A percentile compares a stretch with the other conserved stretches of the same genome.
These are phyloP conservation scores for Enteromius argenteus DNA, from an alignment of 2,797 vertebrate genomes.

Conservation along the genomic window DNA sequence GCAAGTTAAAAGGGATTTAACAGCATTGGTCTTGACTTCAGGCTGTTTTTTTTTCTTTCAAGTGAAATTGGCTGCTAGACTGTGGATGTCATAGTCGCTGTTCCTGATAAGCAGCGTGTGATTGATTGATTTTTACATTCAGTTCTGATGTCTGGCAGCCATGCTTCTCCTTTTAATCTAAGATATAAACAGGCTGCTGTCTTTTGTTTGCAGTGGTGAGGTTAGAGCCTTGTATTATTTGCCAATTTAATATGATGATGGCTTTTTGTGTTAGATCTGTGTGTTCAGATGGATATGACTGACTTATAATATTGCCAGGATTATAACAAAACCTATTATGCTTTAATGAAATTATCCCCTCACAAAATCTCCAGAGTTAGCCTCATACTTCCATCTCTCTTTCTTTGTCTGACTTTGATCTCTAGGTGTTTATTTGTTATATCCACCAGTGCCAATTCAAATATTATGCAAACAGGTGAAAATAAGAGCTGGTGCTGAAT, in stretches of 20 bases:
- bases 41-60: slow-evolving; percentile 3
- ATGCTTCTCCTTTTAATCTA: slow-evolving; percentile 60
- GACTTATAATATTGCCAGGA: slow-evolving; percentile 60
- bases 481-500: neutral
- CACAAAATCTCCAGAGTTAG: slow-evolving; percentile 7
- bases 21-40: slow-evolving; percentile 21
- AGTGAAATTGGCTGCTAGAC: slow-evolving; percentile 44
- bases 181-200: slow-evolving; percentile 60
- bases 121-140: slow-evolving; percentile 70
- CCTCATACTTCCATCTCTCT: slow-evolving; percentile 1
- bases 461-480: slow-evolving; percentile 24
- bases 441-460: slow-evolving; percentile 22
- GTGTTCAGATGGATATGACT: slow-evolving; percentile 50
- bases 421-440: slow-evolving; percentile 45
- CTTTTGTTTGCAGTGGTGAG: slow-evolving; percentile 58
- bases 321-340: slow-evolving; percentile 63
- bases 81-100: slow-evolving; percentile 40
- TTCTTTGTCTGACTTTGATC: slow-evolving; percentile 29
- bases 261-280: slow-evolving; percentile 43
- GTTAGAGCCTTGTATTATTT: slow-evolving; percentile 59
- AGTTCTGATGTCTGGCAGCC: slow-evolving; percentile 53
- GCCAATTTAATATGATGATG: slow-evolving; percentile 52
- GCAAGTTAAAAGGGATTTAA: slow-evolving; percentile 36
- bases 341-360: slow-evolving; percentile 60
- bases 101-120: slow-evolving; percentile 61